phyloP scores from a whole-genome alignment of 2,113 vertebrate genomes.

The Bos javanicus region DNA sequence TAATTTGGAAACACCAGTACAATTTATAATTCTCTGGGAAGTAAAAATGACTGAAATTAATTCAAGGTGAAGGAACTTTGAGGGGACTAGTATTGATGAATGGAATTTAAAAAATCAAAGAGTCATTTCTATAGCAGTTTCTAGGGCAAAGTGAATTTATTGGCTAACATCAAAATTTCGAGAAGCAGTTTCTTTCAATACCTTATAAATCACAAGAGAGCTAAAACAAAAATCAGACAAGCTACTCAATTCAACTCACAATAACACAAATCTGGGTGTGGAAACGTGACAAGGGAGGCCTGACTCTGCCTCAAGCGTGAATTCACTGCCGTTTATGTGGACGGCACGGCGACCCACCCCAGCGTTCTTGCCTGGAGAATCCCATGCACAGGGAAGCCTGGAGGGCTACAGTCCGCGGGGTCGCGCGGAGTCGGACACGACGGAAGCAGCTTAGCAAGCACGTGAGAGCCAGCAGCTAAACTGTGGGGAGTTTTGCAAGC shows the following conservation, averaged over 20 bases:
- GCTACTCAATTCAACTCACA: not conserved
- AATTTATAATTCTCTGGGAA: not conserved
- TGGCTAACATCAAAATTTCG: not conserved
- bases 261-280: not conserved
- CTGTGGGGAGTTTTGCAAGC: fast-evolving
- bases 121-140: not conserved
- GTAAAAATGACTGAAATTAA: not conserved
- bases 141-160: not conserved
- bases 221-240: not conserved
- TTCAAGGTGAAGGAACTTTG: not conserved
- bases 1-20: not conserved
- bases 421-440: fast-evolving
- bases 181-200: not conserved
- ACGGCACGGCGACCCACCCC: fast-evolving
- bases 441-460: not conserved
- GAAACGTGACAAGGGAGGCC: fast-evolving
- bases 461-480: fast-evolving
- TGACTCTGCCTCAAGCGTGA: fast-evolving
- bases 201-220: not conserved
- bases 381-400: not conserved
- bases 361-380: not conserved
- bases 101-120: not conserved
- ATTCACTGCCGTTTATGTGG: fast-evolving
- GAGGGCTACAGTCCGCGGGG: not conserved
- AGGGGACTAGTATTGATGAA: not conserved